Percentiles rank a stretch among this genome's conserved stretches.
These are phyloP conservation scores for Chaitophorus viminalis DNA, from an alignment of 2,888 invertebrate genomes.

Conservation along the genomic window DNA sequence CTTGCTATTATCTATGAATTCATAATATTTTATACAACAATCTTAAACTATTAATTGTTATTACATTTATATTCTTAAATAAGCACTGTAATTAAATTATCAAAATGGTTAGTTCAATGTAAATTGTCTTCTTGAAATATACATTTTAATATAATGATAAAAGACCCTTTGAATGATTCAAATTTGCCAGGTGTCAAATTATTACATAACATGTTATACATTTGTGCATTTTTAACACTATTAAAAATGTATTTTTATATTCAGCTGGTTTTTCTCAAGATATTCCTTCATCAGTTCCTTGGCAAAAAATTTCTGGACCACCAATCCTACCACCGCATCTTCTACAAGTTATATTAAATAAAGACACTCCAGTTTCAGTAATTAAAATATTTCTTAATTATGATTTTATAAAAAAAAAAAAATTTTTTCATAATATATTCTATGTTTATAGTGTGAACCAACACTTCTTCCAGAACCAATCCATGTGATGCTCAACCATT, in stretches of 20 bases:
- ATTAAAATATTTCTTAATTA: conserved; percentile 67
- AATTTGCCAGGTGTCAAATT: background rate
- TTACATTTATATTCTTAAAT: background rate
- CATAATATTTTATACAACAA: too few relatives aligned
- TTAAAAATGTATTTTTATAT: conserved; percentile 65
- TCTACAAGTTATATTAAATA: conserved; percentile 97
- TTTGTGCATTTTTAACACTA: background rate
- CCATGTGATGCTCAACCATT: conserved; percentile 99
- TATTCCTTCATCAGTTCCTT: conserved; percentile 89
- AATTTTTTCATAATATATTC: conserved; percentile 9
- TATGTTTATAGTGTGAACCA: conserved; percentile 85
- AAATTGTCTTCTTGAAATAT: background rate
- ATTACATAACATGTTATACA: background rate
- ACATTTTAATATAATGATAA: background rate
- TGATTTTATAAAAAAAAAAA: background rate
- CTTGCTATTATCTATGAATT: too few relatives aligned
- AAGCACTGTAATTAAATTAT: too few relatives aligned
- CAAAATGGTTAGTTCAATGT: background rate
- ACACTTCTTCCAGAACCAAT: conserved; percentile 99
- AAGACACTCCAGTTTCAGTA: conserved; percentile 95
- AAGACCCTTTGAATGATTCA: background rate
- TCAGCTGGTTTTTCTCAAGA: conserved; percentile 75
- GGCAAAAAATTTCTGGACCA: conserved; percentile 93
- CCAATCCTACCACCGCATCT: conserved; percentile 98
- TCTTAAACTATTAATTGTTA: too few relatives aligned